Base-by-base conservation (phyloP, 2,113 vertebrate species). In the Aspidoscelis tigris region DNA sequence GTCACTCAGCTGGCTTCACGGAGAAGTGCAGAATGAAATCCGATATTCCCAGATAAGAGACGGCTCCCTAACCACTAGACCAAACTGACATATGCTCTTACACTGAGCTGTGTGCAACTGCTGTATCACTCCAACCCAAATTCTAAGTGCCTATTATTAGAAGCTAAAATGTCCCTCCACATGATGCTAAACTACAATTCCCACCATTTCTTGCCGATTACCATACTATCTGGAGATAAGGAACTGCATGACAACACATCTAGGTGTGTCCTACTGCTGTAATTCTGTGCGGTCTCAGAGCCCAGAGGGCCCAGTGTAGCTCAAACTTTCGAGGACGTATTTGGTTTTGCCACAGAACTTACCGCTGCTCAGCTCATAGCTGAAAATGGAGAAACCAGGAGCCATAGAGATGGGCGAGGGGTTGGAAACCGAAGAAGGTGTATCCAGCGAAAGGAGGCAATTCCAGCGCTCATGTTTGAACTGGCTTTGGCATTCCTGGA, bases 381-480 rank as follows among this genome's bases (percentile, higher is more conserved):
- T 98, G 55, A 98, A 96, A 90, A 96, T 92, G 1, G 96, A 88
- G 2, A 89, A 73, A 50, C 95, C 75, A 64, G 58, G 79, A 72
- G 3, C 72, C 12, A 55, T 47, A 44, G 87, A 12, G 0, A 90
- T 50, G 82, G 74, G 21, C 82, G 58, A 79, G 65, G 76, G 76
- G 26, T 73, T 79, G 21, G 76, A 53, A 65, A 65, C 12, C 7
- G 14, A 33, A 84, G 69, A 9, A 6, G 71, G 83, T 47, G 70
- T 81, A 66, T 86, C 83, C 55, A 86, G 85, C 14, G 86, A 80
- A 2, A 85, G 89, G 24, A 95, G 95, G 92, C 98, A 99, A 96
- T 99, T 97, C 98, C 98, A 99, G 66, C 98, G 92, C 92, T 99
- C 98, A 86, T 98, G 96, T 81, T 95, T 94, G 95, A 99, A 99